Evolutionary conservation across 1,140 invertebrate genomes (phyloP).

Genomic region (Oreohelix idahoensis): DNA sequence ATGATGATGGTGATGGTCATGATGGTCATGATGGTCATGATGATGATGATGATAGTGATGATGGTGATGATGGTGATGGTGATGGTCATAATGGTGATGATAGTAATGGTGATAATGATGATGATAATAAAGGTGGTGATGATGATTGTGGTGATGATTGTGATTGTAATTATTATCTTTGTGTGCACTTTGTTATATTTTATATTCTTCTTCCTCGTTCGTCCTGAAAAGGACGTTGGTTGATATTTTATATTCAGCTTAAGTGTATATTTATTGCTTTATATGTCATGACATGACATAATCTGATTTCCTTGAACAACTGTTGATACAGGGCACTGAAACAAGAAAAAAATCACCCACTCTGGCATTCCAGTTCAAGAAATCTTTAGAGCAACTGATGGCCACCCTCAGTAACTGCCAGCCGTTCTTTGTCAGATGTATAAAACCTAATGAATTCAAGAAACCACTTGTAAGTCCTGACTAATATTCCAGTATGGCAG

Average conservation of each 20-base stretch:
- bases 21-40: not conserved
- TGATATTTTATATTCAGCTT: too few species aligned
- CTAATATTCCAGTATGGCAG: too few species aligned
- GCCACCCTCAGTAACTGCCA: conserved; percentile 93
- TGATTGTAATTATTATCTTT: too few species aligned
- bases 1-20: too few species aligned
- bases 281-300: too few species aligned
- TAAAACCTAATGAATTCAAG: conserved; percentile 98
- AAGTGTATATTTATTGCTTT: too few species aligned
- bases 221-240: too few species aligned
- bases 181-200: too few species aligned
- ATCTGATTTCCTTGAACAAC: too few species aligned
- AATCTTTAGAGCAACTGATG: conserved; percentile 96
- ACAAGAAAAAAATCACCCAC: conserved; percentile 90
- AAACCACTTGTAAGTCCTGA: conserved; percentile 89
- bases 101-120: conserved; percentile 13
- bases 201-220: too few species aligned
- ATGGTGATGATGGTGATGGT: conserved; percentile 22
- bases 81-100: not conserved
- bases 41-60: not conserved
- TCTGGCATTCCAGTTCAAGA: conserved; percentile 96
- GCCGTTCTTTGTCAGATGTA: conserved; percentile 98
- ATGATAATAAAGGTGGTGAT: too few species aligned
- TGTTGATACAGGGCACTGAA: not conserved
- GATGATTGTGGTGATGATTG: too few species aligned